Percentiles rank a stretch among this genome's conserved stretches.
These are phyloP conservation scores for Pogonus chalceus DNA, from an alignment of 1,140 invertebrate genomes.

Conservation along the genomic window DNA sequence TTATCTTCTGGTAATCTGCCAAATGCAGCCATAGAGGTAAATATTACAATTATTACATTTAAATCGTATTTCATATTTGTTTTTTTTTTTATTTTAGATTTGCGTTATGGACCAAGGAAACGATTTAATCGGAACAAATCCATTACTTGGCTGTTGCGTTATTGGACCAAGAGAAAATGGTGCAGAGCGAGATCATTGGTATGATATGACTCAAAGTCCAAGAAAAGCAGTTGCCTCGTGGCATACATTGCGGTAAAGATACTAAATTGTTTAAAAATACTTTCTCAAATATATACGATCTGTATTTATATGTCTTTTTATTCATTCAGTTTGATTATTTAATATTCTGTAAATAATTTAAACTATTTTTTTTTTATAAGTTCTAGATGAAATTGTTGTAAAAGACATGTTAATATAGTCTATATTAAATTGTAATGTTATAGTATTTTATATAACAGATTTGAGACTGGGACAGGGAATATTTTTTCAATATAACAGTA, in stretches of 20 bases:
- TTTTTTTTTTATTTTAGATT: constrained; percentile 34
- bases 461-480: too few relatives aligned
- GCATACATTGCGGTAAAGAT: constrained; percentile 61
- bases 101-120: constrained; percentile 48
- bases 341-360: not conserved
- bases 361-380: not conserved
- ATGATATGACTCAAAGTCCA: constrained; percentile 69
- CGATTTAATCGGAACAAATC: constrained; percentile 55
- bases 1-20: constrained; percentile 57
- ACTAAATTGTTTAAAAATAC: not conserved
- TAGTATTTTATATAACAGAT: too few relatives aligned
- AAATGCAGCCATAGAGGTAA: constrained; percentile 66
- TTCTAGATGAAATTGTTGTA: not conserved
- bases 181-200: constrained; percentile 62
- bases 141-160: constrained; percentile 59
- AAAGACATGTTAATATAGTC: not conserved
- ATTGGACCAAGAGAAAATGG: constrained; percentile 53
- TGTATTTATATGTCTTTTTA: not conserved
- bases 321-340: not conserved
- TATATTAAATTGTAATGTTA: not conserved
- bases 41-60: constrained; percentile 12
- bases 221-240: constrained; percentile 73
- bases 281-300: not conserved
- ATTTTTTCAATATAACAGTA: too few relatives aligned
- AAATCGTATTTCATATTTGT: constrained; percentile 10